These are phyloP conservation scores for Acrobasis repandana DNA, from an alignment of 2,888 invertebrate genomes.

Conservation along the genomic window DNA sequence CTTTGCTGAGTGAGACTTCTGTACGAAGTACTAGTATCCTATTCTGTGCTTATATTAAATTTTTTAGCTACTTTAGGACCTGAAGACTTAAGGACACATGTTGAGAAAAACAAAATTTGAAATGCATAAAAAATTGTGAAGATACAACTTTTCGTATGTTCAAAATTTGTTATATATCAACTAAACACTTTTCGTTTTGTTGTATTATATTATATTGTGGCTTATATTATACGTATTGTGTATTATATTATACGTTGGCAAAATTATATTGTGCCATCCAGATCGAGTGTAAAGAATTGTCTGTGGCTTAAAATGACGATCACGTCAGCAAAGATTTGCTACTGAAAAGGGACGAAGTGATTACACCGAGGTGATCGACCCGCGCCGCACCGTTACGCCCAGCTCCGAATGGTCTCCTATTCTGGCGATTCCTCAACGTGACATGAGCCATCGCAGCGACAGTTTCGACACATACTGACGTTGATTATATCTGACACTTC, in stretches of 20 bases:
- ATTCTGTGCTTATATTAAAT: no score
- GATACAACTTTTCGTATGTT: no score
- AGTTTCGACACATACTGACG: constrained; percentile 47
- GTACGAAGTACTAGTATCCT: no score
- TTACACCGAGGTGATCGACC: constrained; percentile 76
- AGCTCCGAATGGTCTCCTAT: constrained; percentile 54
- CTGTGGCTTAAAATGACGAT: constrained; percentile 53
- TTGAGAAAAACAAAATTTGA: no score
- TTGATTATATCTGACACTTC: constrained; percentile 60
- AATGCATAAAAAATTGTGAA: no score
- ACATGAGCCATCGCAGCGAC: constrained; percentile 34
- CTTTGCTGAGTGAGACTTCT: no score
- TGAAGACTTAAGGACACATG: no score
- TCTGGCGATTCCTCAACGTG: constrained; percentile 48
- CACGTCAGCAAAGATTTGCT: constrained; percentile 71
- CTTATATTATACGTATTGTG: no score
- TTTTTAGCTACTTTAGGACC: no score
- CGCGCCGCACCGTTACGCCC: constrained; percentile 63
- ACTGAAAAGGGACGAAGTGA: constrained; percentile 77
- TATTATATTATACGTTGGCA: not conserved
- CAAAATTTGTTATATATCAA: no score
- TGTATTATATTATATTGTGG: no score
- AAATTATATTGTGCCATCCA: not conserved
- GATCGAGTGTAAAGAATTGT: constrained; percentile 32
- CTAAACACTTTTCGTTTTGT: no score